Evolutionary conservation across 2,797 vertebrate genomes (phyloP), one percentile per base, ranked within the genome.

Genomic region (Thaleichthys pacificus): DNA sequence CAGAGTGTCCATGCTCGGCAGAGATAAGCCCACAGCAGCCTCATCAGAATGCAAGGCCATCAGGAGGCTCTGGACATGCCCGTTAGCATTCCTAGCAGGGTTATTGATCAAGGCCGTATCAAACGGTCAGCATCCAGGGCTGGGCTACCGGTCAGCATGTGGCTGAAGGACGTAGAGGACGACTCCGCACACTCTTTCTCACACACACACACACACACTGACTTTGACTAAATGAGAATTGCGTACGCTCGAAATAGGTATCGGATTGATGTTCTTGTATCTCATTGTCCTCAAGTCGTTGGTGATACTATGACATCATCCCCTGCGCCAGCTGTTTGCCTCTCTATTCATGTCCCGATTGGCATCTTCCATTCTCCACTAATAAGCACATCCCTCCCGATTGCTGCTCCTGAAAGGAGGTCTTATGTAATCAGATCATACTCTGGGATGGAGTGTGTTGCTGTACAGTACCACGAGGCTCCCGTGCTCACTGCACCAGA

Each of bases 41-140:
- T 91, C 85, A 90, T 93, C 89, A 86, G 82, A 86, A 92, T 92
- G 86, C 89, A 88, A 81, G 74, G 80, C 73, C 78, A 85, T 72
- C 7, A 66, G 77, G 82, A 85, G 81, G 74, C 76, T n/a, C 32
- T 82, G 75, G 71, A 85, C 77, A 77, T 81, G 83, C 86, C 86
- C 73, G 71, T 87, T 77, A 82, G 84, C 80, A 38, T 83, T 78
- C 81, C 49, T 89, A 91, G 91, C 88, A 85, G 87, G 42, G 77
- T 89, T 92, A 91, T 93, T 77, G 91, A 92, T 91, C 72, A 22
- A 74, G 26, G 38, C 85, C 80, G 78, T 85, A 81, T 86, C 64
- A 71, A 85, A 81, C 76, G 35, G 77, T 85, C 80, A 63, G 71
- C 81, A 81, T 85, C 82, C 77, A 68, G n/a, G 24, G 74, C 7